phyloP scores from a whole-genome alignment of 2,888 invertebrate species.

The Eupithecia pulchellata region DNA sequence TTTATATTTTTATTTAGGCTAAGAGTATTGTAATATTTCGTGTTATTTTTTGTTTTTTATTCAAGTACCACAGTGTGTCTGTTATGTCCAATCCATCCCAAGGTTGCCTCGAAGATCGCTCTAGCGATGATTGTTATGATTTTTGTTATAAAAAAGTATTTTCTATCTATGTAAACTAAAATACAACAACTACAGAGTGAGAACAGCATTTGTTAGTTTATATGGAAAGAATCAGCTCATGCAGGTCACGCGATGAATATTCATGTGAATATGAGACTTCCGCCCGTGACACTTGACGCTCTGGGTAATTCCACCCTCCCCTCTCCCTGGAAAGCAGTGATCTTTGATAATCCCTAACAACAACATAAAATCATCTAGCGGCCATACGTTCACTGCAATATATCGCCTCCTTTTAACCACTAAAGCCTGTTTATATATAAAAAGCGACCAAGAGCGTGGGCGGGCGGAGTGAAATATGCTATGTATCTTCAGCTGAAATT shows the following conservation, averaged over 20 bases:
- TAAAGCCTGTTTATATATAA: conserved; percentile 61
- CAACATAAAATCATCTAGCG: conserved; percentile 55
- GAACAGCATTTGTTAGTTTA: too few relatives aligned
- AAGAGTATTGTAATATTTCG: too few relatives aligned
- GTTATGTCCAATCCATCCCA: too few relatives aligned
- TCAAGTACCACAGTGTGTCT: too few relatives aligned
- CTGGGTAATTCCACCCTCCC: neutral
- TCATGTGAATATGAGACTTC: neutral
- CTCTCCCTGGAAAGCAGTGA: neutral
- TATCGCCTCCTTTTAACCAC: conserved; percentile 71
- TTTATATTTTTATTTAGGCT: too few relatives aligned
- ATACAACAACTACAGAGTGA: too few relatives aligned
- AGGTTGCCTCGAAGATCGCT: too few relatives aligned
- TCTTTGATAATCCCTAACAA: conserved; percentile 17
- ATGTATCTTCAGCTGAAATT: conserved; percentile 73
- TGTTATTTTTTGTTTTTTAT: too few relatives aligned
- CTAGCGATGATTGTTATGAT: too few relatives aligned
- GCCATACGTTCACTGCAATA: conserved; percentile 63
- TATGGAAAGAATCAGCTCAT: neutral
- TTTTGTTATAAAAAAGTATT: too few relatives aligned
- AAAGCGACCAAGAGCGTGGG: conserved; percentile 50
- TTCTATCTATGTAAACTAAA: too few relatives aligned
- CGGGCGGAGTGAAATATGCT: conserved; percentile 67
- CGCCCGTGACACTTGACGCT: neutral
- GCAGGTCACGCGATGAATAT: neutral